A percentile compares a stretch with the other conserved stretches of the same genome.
Evolutionary conservation across 2,797 vertebrate genomes (phyloP).

Genomic region (Sebastes cheni): DNA sequence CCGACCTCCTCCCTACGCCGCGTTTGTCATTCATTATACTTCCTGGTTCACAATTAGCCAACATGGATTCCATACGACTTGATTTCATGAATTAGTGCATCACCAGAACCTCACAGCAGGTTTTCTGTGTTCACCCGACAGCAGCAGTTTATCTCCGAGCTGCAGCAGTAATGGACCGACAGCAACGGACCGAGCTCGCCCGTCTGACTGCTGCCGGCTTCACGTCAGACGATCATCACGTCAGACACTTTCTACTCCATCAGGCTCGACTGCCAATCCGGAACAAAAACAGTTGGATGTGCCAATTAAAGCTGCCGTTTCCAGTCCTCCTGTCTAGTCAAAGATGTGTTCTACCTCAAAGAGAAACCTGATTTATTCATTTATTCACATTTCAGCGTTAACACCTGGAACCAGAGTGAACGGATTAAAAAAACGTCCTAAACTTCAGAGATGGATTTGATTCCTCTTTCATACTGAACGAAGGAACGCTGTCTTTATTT

Average conservation of each 20-base stretch:
- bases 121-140: slow-evolving; percentile 33
- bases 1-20: no score
- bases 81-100: no score
- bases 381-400: slow-evolving; percentile 24
- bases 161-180: slow-evolving; percentile 40
- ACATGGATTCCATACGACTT: no score
- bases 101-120: not conserved
- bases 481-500: slow-evolving; percentile 37
- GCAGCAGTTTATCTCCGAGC: slow-evolving; percentile 45
- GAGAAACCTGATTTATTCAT: slow-evolving; percentile 37
- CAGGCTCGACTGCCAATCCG: slow-evolving; percentile 38
- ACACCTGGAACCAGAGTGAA: slow-evolving; percentile 34
- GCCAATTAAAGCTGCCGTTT: slow-evolving; percentile 52
- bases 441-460: slow-evolving; percentile 13
- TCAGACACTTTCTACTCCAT: slow-evolving; percentile 41
- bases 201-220: slow-evolving; percentile 25
- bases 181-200: slow-evolving; percentile 28
- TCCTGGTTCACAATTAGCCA: no score
- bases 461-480: slow-evolving; percentile 19
- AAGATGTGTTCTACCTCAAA: slow-evolving; percentile 36
- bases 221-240: slow-evolving; percentile 31
- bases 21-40: no score
- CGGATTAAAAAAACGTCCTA: not conserved
- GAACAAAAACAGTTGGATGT: slow-evolving; percentile 46
- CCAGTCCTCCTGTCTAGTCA: slow-evolving; percentile 20